Conservation (phyloP, 2,888 invertebrate genomes). For the Eumerus sabulonum region DNA sequence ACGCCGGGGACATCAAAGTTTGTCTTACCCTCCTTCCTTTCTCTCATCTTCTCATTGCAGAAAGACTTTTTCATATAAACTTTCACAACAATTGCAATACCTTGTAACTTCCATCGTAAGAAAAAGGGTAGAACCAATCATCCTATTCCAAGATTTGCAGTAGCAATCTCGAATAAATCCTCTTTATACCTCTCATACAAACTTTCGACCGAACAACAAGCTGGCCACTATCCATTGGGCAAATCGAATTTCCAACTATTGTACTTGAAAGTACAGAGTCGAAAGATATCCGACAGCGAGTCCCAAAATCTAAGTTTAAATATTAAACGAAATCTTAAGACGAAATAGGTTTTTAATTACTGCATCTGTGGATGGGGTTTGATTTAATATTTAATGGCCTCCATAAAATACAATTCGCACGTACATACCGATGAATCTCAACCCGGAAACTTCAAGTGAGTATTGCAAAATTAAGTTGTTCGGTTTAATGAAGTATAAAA, state of each 20-base stretch:
- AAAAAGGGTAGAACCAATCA: conserved; percentile 12
- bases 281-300: background rate
- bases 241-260: background rate
- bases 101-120: conserved; percentile 1
- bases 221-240: conserved; percentile 2
- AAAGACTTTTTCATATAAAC: conserved; percentile 16
- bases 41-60: background rate
- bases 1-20: conserved; percentile 35
- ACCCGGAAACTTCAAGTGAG: conserved; percentile 8
- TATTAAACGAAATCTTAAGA: conserved; percentile 45
- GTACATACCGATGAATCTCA: background rate
- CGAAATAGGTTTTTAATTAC: conserved; percentile 56
- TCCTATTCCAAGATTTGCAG: conserved; percentile 17
- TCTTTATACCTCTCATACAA: conserved; percentile 9
- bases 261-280: background rate
- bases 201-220: conserved; percentile 9
- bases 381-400: conserved; percentile 48
- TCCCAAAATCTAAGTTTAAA: conserved; percentile 16
- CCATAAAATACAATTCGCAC: background rate
- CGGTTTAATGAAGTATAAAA: conserved; percentile 50
- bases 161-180: conserved; percentile 38
- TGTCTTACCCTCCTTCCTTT: conserved; percentile 8
- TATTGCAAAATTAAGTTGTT: conserved; percentile 47
- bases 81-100: background rate
- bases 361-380: conserved; percentile 33